A percentile compares a stretch with the other conserved stretches of the same genome.
Conservation (phyloP, 2,113 vertebrate species). For the Tragulus kanchil region DNA sequence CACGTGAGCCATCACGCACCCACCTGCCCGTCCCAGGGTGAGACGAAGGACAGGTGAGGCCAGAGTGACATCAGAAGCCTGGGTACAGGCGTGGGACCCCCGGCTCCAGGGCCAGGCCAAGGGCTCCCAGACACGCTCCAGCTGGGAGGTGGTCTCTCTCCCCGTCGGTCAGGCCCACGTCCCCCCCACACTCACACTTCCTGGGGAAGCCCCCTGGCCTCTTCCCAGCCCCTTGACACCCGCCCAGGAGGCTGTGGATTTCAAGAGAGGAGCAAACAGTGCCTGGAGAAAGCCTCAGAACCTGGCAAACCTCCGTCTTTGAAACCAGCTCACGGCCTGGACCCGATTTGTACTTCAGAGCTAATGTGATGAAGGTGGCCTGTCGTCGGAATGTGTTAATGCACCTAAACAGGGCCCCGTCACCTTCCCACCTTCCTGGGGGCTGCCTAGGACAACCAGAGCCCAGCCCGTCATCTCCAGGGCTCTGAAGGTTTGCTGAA, state of each 20-base stretch:
- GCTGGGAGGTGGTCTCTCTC: background rate
- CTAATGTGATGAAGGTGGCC: slow-evolving; percentile 86
- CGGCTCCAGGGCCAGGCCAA: background rate
- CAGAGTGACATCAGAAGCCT: background rate
- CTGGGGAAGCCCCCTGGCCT: background rate
- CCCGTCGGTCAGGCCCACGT: rapidly evolving
- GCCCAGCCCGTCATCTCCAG: background rate
- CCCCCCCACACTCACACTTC: background rate
- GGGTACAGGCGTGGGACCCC: background rate
- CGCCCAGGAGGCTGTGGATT: slow-evolving; percentile 75
- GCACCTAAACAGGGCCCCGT: slow-evolving; percentile 83
- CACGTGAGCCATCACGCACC: background rate
- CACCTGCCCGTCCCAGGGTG: background rate
- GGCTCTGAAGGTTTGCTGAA: background rate
- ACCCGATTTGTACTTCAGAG: slow-evolving; percentile 90
- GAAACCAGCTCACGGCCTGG: slow-evolving; percentile 79
- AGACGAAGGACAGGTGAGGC: rapidly evolving
- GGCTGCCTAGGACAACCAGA: background rate
- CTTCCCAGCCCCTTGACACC: slow-evolving; percentile 37
- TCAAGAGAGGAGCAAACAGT: slow-evolving; percentile 81
- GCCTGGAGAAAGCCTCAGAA: slow-evolving; percentile 61
- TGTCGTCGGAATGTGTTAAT: slow-evolving; percentile 88
- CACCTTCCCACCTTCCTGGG: slow-evolving; percentile 74
- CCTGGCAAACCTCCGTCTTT: slow-evolving; percentile 83
- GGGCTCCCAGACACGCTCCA: rapidly evolving